phyloP scores from a whole-genome alignment of 2,888 invertebrate species.

The Nomada lathburiana region DNA sequence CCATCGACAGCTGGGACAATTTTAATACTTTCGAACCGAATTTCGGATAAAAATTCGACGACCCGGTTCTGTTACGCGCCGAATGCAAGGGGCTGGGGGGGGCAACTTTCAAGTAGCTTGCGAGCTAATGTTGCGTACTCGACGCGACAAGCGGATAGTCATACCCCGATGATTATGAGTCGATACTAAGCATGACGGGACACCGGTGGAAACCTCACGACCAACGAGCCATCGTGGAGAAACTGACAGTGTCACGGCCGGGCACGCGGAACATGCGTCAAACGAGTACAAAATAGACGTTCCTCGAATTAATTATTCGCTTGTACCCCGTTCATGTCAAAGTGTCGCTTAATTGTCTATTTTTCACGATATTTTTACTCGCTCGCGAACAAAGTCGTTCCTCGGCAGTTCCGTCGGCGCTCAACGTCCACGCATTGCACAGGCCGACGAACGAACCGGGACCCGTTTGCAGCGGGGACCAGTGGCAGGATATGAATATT shows the following conservation, averaged over 20 bases:
- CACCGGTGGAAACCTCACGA: conserved; percentile 24
- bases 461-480: neutral
- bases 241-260: neutral
- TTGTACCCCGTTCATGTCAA: neutral
- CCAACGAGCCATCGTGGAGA: conserved; percentile 46
- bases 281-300: no score
- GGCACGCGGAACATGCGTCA: neutral
- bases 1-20: neutral
- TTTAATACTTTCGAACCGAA: neutral
- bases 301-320: neutral
- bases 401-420: no score
- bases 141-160: conserved; percentile 29
- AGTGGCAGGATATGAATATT: conserved; percentile 76
- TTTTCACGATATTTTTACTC: no score
- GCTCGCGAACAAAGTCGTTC: no score
- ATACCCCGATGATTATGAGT: conserved; percentile 21
- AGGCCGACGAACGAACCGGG: neutral
- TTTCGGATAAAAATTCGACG: neutral
- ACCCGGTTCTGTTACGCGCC: no score
- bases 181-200: conserved; percentile 51
- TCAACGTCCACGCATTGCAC: conserved; percentile 9
- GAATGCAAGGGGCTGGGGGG: neutral
- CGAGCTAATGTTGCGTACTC: conserved; percentile 7
- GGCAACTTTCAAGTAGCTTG: neutral
- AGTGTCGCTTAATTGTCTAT: no score